Base-by-base conservation (phyloP, 2,113 vertebrate genomes). In the Protobothrops flavoviridis region DNA sequence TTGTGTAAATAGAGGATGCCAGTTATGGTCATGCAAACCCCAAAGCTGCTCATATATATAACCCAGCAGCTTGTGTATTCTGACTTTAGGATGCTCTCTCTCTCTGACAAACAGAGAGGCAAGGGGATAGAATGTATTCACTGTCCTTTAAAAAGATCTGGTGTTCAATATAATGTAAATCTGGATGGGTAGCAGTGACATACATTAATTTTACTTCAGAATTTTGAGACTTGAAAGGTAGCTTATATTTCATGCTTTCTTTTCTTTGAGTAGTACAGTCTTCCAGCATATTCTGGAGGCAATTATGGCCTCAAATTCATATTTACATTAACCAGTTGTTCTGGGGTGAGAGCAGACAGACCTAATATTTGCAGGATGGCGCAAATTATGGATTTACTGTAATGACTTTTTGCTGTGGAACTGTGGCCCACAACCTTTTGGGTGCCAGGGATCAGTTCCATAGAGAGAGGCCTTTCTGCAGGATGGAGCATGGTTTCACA, bases 161-260 rank as follows among this genome's bases (percentile, higher is more conserved):
- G 33, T 48, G 24, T 88, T 2, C 61, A 59, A 52, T n/a, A 59
- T 55, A 64, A 53, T 8, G 4, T 10, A 52, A 21, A 26, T 45
- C 64, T 91, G 53, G 3, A 29, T 88, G 26, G 50, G 53, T 90
- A 48, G 7, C 21, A 89, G 53, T 89, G 90, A 45, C 29, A 61
- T 57, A 74, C 91, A 29, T 53, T 88, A 64, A 2, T 95, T 93
- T 43, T 48, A 0, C 55, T 91, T 88, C 93, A 93, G 87, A 94
- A 8, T 94, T 87, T 92, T 87, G 91, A 93, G 85, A 94, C 6
- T 94, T 87, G 23, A 92, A 93, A 88, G 45, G 87, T 94, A 93
- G 91, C 94, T 0, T 0, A 95, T 96, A 96, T 97, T 97, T 95
- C 95, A 95, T 93, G 96, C 94, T 95, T 95, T 91, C 89, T 55